phyloP scores from a whole-genome alignment of 2,888 invertebrate genomes.

The Neuroscelio doddi region DNA sequence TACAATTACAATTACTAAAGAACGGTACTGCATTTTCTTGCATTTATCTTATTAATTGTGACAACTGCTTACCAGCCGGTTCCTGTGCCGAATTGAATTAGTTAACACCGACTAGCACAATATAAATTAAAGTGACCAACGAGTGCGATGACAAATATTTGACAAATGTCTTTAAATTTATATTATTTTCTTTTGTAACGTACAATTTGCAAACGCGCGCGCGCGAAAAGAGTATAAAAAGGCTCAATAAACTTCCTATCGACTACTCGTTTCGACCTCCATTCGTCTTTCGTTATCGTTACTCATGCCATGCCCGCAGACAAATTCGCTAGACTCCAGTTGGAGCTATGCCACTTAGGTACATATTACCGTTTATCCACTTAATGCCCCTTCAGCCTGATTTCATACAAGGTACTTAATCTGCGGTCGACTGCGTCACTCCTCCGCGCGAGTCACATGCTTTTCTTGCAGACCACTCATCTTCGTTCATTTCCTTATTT shows the following conservation, averaged over 20 bases:
- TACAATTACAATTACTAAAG: too few species aligned
- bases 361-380: slow-evolving; percentile 51
- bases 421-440: slow-evolving; percentile 10
- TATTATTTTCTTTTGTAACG: too few species aligned
- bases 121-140: too few species aligned
- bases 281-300: slow-evolving; percentile 42
- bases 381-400: slow-evolving; percentile 47
- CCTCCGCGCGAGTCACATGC: slow-evolving; percentile 10
- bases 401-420: slow-evolving; percentile 37
- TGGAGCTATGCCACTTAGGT: slow-evolving; percentile 35
- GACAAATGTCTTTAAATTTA: too few species aligned
- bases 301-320: slow-evolving; percentile 15
- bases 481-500: slow-evolving; percentile 32
- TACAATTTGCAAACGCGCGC: too few species aligned
- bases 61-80: too few species aligned
- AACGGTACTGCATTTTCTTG: too few species aligned
- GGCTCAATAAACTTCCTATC: not conserved
- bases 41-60: too few species aligned
- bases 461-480: slow-evolving; percentile 28
- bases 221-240: not conserved
- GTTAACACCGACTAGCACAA: too few species aligned
- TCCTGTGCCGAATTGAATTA: too few species aligned
- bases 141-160: too few species aligned
- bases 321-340: slow-evolving; percentile 41
- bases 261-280: slow-evolving; percentile 37